These are phyloP conservation scores for Ctenodactylus gundi DNA, from an alignment of 2,113 vertebrate species.

Conservation along the genomic window DNA sequence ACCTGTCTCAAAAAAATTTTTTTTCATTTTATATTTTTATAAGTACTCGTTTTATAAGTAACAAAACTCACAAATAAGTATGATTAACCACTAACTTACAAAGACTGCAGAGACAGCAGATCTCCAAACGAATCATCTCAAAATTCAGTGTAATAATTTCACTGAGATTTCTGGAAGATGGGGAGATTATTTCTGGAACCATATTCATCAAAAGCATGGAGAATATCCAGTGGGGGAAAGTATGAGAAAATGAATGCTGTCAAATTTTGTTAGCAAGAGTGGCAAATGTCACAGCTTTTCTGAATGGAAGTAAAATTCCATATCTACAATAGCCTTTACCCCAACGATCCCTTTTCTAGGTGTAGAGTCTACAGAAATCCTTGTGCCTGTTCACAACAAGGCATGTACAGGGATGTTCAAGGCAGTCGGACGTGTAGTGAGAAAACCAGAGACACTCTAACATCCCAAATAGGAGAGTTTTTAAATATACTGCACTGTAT, in stretches of 20 bases:
- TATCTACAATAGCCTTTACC: background rate
- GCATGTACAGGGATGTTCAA: background rate
- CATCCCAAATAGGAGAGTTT: background rate
- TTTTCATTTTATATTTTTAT: too few species aligned
- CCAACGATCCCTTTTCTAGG: background rate
- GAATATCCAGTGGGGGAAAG: background rate
- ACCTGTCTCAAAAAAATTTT: too few species aligned
- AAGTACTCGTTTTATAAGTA: background rate
- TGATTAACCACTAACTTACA: constrained; percentile 72
- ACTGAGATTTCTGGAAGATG: constrained; percentile 68
- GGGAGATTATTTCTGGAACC: background rate
- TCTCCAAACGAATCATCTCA: constrained; percentile 73
- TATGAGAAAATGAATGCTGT: background rate
- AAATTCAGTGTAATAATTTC: constrained; percentile 58
- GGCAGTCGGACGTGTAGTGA: background rate
- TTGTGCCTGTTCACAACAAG: background rate
- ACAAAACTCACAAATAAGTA: background rate
- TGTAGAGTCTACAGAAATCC: background rate
- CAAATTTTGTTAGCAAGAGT: too few species aligned
- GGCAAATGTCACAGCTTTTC: background rate
- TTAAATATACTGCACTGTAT: background rate
- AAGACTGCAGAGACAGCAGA: constrained; percentile 73
- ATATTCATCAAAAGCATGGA: background rate
- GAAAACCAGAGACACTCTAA: background rate
- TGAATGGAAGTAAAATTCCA: background rate